phyloP scores from a whole-genome alignment of 1,140 invertebrate species.

The Bradysia coprophila region DNA sequence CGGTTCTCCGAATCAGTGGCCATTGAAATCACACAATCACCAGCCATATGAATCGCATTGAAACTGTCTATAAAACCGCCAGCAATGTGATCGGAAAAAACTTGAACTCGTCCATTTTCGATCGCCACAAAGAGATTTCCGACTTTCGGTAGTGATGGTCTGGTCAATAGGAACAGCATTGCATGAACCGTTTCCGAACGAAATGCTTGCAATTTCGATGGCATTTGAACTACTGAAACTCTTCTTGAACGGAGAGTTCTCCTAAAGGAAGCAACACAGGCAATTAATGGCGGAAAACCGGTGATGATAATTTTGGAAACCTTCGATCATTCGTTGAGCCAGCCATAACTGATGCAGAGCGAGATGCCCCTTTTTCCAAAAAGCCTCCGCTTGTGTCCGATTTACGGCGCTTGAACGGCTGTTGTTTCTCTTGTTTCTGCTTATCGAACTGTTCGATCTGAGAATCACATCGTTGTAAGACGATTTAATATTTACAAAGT shows the following conservation, averaged over 20 bases:
- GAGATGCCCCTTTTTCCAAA: too few species aligned
- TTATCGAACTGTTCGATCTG: too few species aligned
- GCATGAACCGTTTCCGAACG: slow-evolving; percentile 29
- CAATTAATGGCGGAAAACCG: too few species aligned
- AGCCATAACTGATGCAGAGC: too few species aligned
- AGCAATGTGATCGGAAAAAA: slow-evolving; percentile 49
- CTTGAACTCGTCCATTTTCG: slow-evolving; percentile 45
- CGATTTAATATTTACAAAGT: too few species aligned
- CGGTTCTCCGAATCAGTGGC: slow-evolving; percentile 39
- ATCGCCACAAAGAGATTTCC: slow-evolving; percentile 38
- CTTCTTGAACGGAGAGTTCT: slow-evolving; percentile 7
- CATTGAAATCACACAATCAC: slow-evolving; percentile 44
- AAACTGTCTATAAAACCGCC: slow-evolving; percentile 41
- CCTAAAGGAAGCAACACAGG: slow-evolving; percentile 14
- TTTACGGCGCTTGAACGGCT: too few species aligned
- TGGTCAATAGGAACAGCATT: slow-evolving; percentile 31
- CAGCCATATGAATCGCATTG: slow-evolving; percentile 36
- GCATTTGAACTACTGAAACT: slow-evolving; percentile 15
- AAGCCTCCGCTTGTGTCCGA: too few species aligned
- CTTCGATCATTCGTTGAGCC: too few species aligned
- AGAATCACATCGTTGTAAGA: too few species aligned
- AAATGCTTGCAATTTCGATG: slow-evolving; percentile 13
- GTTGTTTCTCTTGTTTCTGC: too few species aligned
- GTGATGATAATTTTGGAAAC: too few species aligned
- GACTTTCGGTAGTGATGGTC: slow-evolving; percentile 26